Percentiles rank a stretch among this genome's conserved stretches.
Conservation (phyloP, 2,797 vertebrate species). For the Bufotes viridis region DNA sequence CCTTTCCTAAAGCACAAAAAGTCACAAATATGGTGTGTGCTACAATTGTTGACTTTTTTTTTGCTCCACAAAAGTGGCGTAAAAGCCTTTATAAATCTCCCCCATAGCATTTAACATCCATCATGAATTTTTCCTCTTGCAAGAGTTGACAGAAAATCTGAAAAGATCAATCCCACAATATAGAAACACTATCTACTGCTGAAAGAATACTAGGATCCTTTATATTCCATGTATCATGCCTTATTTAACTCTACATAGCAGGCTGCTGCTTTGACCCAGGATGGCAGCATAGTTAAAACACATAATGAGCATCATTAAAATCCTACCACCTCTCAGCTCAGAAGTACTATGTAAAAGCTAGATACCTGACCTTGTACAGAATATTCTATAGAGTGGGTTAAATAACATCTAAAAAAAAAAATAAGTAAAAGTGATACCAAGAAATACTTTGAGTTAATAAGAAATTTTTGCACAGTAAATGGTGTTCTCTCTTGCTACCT, state of each 20-base stretch:
- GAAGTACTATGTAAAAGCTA: background rate
- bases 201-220: background rate
- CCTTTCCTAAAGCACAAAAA: no score
- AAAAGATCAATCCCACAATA: background rate
- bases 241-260: background rate
- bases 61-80: no score
- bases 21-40: no score
- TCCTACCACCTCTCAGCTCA: background rate
- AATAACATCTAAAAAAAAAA: background rate
- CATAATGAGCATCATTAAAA: constrained; percentile 5
- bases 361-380: constrained; percentile 18
- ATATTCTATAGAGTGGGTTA: background rate
- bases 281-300: background rate
- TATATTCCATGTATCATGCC: background rate
- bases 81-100: background rate
- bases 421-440: constrained; percentile 6
- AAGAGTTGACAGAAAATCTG: background rate
- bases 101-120: background rate
- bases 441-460: constrained; percentile 26
- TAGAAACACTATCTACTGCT: no score
- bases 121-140: background rate
- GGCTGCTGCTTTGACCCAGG: background rate
- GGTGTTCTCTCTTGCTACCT: constrained; percentile 37
- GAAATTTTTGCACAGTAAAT: constrained; percentile 25
- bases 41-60: no score